These are phyloP conservation scores for Lamellibrachia luymesi DNA, from an alignment of 1,140 invertebrate genomes.

Conservation along the genomic window DNA sequence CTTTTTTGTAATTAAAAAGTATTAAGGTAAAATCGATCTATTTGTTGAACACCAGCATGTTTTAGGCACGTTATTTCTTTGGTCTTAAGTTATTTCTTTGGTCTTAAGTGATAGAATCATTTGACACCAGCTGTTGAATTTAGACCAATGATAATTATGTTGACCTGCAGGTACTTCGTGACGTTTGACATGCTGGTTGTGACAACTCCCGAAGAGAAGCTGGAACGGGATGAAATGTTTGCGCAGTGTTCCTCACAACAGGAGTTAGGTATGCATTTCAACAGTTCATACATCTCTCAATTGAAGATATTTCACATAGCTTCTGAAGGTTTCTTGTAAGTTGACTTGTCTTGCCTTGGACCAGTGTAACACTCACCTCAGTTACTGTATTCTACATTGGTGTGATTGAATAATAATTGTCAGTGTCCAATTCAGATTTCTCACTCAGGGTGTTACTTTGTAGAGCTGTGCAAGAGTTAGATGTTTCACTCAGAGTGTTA, in stretches of 20 bases:
- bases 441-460: too few species aligned
- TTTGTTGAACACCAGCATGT: too few species aligned
- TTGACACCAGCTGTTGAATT: conserved; percentile 15
- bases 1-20: too few species aligned
- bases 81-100: not conserved
- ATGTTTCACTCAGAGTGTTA: conserved; percentile 24
- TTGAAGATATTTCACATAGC: too few species aligned
- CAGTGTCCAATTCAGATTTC: too few species aligned
- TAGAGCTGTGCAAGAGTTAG: conserved; percentile 32
- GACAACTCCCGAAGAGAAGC: conserved; percentile 34
- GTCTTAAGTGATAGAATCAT: not conserved
- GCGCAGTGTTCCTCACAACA: conserved; percentile 27
- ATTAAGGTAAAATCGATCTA: too few species aligned
- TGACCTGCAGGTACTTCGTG: conserved; percentile 44
- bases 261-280: conserved; percentile 32
- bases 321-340: too few species aligned
- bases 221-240: conserved; percentile 45
- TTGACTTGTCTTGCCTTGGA: too few species aligned
- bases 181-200: conserved; percentile 47
- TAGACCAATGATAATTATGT: conserved; percentile 9
- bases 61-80: not conserved
- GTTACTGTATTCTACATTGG: too few species aligned
- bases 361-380: conserved; percentile 21
- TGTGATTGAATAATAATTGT: too few species aligned
- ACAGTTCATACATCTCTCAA: not conserved